Evolutionary conservation across 2,888 invertebrate species (phyloP).

Genomic region (Pharmacophagus antenor): DNA sequence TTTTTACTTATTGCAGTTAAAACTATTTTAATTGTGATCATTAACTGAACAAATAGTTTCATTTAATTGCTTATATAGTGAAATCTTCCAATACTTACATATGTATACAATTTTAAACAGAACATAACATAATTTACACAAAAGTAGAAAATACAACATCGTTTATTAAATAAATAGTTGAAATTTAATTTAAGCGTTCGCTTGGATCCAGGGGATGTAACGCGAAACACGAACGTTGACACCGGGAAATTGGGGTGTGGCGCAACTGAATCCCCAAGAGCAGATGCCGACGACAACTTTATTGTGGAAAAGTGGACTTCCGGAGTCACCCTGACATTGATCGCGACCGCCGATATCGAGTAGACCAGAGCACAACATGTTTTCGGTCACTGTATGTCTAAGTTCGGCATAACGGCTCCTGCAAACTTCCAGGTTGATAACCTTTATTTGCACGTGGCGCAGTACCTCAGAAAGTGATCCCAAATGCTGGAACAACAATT

Average conservation of each 20-base stretch:
- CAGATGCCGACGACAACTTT: conserved; percentile 46
- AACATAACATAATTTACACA: too few relatives aligned
- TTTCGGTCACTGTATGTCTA: not conserved
- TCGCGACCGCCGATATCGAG: conserved; percentile 14
- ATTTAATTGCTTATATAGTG: too few relatives aligned
- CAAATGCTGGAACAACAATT: conserved; percentile 35
- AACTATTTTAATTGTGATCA: too few relatives aligned
- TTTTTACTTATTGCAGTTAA: too few relatives aligned
- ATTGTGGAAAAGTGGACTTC: conserved; percentile 53
- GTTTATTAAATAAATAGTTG: not conserved
- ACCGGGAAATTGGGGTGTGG: conserved; percentile 44
- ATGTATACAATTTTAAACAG: too few relatives aligned
- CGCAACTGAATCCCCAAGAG: conserved; percentile 50
- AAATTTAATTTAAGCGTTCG: conserved; percentile 41
- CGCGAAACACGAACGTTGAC: conserved; percentile 50
- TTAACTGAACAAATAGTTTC: too few relatives aligned
- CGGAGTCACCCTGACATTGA: conserved; percentile 41
- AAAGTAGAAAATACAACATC: too few relatives aligned
- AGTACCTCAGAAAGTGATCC: conserved; percentile 30
- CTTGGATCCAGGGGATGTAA: conserved; percentile 46
- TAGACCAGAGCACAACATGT: conserved; percentile 33
- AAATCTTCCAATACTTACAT: too few relatives aligned
- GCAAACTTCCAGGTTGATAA: conserved; percentile 4
- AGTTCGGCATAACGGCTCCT: conserved; percentile 3
- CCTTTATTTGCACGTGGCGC: not conserved